Evolutionary conservation across 2,797 vertebrate species (phyloP).

Genomic region (Columba guinea): DNA sequence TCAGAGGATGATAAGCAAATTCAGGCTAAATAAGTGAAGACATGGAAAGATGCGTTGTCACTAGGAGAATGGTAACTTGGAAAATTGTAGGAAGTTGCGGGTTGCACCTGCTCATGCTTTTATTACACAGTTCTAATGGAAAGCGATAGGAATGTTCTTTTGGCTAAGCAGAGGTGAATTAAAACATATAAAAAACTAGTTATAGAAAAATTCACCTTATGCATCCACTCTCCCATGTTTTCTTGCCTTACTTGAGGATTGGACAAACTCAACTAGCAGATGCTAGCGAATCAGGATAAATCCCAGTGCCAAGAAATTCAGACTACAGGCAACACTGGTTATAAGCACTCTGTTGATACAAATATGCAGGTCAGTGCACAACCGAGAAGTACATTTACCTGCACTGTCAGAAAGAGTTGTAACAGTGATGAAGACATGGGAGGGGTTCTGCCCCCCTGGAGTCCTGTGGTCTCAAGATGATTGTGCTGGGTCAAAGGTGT

Average conservation of each 20-base stretch:
- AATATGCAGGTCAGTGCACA: neutral
- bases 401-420: neutral
- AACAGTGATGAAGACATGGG: neutral
- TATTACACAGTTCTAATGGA: neutral
- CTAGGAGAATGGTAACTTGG: neutral
- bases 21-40: neutral
- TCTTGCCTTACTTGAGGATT: neutral
- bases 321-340: neutral
- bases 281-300: neutral
- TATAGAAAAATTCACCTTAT: neutral
- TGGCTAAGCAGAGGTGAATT: neutral
- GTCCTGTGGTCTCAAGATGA: neutral
- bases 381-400: fast-evolving
- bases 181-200: neutral
- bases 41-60: neutral
- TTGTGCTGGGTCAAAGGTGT: neutral
- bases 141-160: neutral
- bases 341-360: neutral
- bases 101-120: neutral
- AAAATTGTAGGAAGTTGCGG: neutral
- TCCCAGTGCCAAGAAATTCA: neutral
- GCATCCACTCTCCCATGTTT: neutral
- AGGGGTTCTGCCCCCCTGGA: neutral
- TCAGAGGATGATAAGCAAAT: neutral
- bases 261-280: neutral